Evolutionary conservation across 2,113 vertebrate genomes (phyloP), one percentile per base, ranked within the genome.

Genomic region (Syrmaticus mikado): DNA sequence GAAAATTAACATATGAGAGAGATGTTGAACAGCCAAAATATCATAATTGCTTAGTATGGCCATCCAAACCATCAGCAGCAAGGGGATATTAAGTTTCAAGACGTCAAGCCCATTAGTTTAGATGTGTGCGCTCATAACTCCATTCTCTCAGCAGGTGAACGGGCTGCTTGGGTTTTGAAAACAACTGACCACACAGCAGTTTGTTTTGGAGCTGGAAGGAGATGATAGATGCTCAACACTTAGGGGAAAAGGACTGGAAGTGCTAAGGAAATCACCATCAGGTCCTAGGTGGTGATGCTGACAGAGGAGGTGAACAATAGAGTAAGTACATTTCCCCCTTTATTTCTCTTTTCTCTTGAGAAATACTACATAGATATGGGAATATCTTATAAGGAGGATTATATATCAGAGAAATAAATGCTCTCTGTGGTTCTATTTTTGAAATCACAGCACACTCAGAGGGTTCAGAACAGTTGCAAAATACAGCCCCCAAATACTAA

Each of bases 281-380:
- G 14, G 27, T 27, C 24, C 12, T 57, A 22, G 30, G 67, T 0
- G 1, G 40, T 2, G 2, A 60, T 9, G 81, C 6, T 2, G 0
- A 68, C 61, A 77, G 45, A 85, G 40, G 25, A 79, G 45, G 3
- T 81, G 7, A 86, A 27, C 22, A 73, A 76, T 22, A 70, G 64
- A 81, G 76, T 16, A 66, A 64, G 13, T 40, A 89, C 22, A 76
- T 58, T 53, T 89, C 40, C 76, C 34, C 45, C 50, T 77, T 73
- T 79, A 14, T 82, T 91, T 87, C 46, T 79, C 34, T 85, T 87
- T 13, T 14, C 8, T 72, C 57, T 84, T 57, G 66, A 65, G 61
- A 11, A 76, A 61, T 65, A n/a, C 16, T 61, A 52, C n/a, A 66
- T 24, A 57, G 48, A 53, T 41, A 13, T 5, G 30, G 27, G 6